Evolutionary conservation across 2,888 invertebrate species (phyloP), one percentile per base, ranked within the genome.

Genomic region (Epistrophe eligans): DNA sequence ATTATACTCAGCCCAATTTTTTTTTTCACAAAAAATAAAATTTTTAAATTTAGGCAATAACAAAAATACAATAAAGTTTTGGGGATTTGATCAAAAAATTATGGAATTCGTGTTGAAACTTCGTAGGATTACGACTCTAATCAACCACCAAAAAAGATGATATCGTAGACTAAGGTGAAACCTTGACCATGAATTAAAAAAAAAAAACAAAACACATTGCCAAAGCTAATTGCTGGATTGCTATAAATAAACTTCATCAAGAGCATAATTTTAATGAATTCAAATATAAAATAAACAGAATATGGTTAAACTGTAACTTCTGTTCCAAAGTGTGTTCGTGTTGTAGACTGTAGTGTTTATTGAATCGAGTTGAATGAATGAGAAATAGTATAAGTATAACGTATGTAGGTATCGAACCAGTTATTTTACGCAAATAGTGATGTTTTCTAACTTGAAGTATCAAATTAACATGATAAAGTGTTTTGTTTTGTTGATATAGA

Each of bases 301-400:
- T n/a, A 24, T 38, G 38, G 13, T 60, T 2, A 24, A 40, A 40
- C 5, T 60, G 19, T 60, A 40, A 40, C 60, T 38, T 38, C 8
- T 19, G 6, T 17, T 58, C 17, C 6, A 17, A 58, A 38, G 19
- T 5, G n/a, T 58, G 10, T 50, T n/a, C n/a, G n/a, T n/a, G n/a
- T n/a, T n/a, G n/a, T n/a, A n/a, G n/a, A n/a, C n/a, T 58, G 0
- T 1, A 2, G 19, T 58, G 58, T 9, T n/a, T 60, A 38, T 64
- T 64, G n/a, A 43, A 52, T 28, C 4, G 28, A 45, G 43, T 64
- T 64, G 45, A 64, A 32, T 28, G 64, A 40, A 60, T 40, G 11
- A 40, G 19, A 4, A 24, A 19, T 60, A 13, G 13, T 19, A 19
- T 28, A 4, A 5, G 32, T 32, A 6, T 32, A 32, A 2, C 5